These are phyloP conservation scores for Osmerus mordax DNA, from an alignment of 2,113 vertebrate species.

Conservation along the genomic window DNA sequence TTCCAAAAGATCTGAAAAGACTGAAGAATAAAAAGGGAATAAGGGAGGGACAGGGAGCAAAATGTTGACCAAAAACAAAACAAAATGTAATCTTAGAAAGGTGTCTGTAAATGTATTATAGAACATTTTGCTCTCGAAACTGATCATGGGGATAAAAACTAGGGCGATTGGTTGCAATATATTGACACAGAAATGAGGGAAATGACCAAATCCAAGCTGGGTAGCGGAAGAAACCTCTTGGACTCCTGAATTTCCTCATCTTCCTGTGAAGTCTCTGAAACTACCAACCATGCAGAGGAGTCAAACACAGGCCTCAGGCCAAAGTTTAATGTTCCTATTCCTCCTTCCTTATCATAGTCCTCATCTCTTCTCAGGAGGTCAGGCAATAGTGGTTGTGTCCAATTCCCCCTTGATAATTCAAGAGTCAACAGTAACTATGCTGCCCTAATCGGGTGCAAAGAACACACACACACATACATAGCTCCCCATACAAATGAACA, in stretches of 20 bases:
- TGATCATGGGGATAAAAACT: too few relatives aligned
- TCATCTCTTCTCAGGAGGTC: slow-evolving; percentile 51
- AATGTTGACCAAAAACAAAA: too few relatives aligned
- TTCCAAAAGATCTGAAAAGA: background rate
- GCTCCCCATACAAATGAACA: slow-evolving; percentile 25
- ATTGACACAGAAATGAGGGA: too few relatives aligned
- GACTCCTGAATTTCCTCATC: slow-evolving; percentile 10
- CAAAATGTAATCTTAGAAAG: too few relatives aligned
- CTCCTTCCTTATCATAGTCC: slow-evolving; percentile 34
- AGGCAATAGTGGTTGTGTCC: slow-evolving; percentile 8
- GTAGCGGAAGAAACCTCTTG: slow-evolving; percentile 23
- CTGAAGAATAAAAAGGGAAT: background rate
- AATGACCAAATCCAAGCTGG: slow-evolving; percentile 3
- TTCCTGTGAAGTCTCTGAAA: slow-evolving; percentile 30
- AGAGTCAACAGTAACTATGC: slow-evolving; percentile 50
- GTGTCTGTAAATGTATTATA: too few relatives aligned
- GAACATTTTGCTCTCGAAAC: too few relatives aligned
- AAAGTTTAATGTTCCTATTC: background rate
- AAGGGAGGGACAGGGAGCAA: background rate
- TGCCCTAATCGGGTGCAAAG: slow-evolving; percentile 13
- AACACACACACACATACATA: slow-evolving; percentile 20
- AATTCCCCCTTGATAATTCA: slow-evolving; percentile 38
- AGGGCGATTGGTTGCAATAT: too few relatives aligned
- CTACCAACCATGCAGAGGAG: slow-evolving; percentile 23
- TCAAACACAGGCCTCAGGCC: slow-evolving; percentile 6